Evolutionary conservation across 2,797 vertebrate genomes (phyloP).

Genomic region (Prionace glauca): DNA sequence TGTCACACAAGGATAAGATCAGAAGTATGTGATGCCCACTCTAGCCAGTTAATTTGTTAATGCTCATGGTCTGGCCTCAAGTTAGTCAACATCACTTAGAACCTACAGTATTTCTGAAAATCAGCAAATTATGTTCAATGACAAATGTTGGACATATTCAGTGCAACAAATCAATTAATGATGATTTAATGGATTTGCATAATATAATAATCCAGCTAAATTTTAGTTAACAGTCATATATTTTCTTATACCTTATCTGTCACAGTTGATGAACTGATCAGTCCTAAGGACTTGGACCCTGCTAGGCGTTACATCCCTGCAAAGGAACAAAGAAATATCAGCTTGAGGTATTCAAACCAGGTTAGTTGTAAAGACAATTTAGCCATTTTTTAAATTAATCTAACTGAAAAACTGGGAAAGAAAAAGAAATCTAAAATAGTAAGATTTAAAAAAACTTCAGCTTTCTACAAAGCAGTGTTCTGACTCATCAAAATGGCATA

Average conservation of each 20-base stretch:
- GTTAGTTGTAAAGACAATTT: conserved; percentile 51
- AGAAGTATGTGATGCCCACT: background rate
- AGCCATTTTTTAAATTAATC: background rate
- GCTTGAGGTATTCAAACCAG: conserved; percentile 96
- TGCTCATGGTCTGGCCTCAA: background rate
- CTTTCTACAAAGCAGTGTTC: background rate
- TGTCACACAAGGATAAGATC: background rate
- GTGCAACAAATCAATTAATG: background rate
- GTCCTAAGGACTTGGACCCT: conserved; percentile 87
- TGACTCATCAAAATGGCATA: background rate
- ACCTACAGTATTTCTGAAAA: background rate
- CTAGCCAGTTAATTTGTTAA: conserved; percentile 8
- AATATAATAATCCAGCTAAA: background rate
- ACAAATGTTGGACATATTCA: background rate
- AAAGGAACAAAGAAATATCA: conserved; percentile 82
- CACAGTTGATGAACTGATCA: conserved; percentile 84
- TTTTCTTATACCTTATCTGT: conserved; percentile 15
- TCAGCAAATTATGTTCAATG: background rate
- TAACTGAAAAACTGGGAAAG: background rate
- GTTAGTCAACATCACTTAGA: background rate
- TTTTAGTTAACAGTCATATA: background rate
- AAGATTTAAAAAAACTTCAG: background rate
- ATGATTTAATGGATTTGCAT: background rate
- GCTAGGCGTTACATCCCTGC: conserved; percentile 73
- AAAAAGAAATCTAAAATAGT: background rate